Evolutionary conservation across 2,113 vertebrate genomes (phyloP).

Genomic region (Leucoraja erinaceus): DNA sequence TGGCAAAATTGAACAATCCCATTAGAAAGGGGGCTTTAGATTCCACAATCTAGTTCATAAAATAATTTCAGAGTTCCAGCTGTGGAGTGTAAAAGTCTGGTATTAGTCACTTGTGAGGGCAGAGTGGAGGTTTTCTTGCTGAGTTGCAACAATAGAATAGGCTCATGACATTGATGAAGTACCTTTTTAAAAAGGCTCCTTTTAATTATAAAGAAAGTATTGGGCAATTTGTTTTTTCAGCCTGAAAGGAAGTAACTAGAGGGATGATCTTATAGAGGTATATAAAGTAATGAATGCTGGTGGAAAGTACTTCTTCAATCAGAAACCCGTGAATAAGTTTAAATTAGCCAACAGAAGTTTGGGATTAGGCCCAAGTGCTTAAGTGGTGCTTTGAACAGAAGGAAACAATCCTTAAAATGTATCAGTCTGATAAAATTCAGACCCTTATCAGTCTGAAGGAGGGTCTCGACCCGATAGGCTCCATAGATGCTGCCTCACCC

Average conservation of each 20-base stretch:
- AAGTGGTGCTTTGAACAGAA: no score
- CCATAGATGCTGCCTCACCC: no score
- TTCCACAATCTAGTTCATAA: not conserved
- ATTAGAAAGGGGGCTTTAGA: not conserved
- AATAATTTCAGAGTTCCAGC: not conserved
- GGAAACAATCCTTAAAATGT: no score
- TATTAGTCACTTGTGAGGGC: not conserved
- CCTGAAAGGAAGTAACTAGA: not conserved
- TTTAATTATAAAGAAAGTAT: not conserved
- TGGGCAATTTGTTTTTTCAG: not conserved
- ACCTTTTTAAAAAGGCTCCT: not conserved
- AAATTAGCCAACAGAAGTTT: not conserved
- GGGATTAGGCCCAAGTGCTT: not conserved
- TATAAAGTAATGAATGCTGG: not conserved
- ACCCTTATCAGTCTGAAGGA: no score
- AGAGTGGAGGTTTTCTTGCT: not conserved
- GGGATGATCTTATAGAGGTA: not conserved
- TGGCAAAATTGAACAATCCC: not conserved
- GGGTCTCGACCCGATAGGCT: no score
- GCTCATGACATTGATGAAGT: slow-evolving; percentile 8
- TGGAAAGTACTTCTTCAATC: not conserved
- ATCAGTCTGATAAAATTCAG: no score
- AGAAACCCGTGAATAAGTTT: not conserved
- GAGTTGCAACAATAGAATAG: not conserved
- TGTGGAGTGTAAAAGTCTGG: not conserved